A percentile compares a stretch with the other conserved stretches of the same genome.
These are phyloP conservation scores for Rhagonycha lutea DNA, from an alignment of 2,888 invertebrate species.

Conservation along the genomic window DNA sequence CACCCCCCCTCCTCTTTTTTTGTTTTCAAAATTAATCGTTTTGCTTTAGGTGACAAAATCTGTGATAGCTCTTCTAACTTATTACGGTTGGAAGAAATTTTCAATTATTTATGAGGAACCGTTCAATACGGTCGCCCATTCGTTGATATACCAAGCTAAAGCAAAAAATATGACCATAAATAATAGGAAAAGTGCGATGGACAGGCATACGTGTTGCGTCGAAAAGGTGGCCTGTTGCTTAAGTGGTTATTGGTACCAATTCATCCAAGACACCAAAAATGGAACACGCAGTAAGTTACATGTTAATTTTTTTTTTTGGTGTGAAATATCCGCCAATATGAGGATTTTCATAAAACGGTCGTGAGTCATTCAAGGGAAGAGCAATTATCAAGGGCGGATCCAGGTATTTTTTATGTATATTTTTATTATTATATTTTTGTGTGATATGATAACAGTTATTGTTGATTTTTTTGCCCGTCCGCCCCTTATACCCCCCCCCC, in stretches of 20 bases:
- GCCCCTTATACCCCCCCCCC: too few species aligned
- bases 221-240: slow-evolving; percentile 76
- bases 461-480: too few species aligned
- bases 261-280: slow-evolving; percentile 83
- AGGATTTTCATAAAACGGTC: too few species aligned
- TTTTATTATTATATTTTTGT: too few species aligned
- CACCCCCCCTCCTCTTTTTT: neutral
- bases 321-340: too few species aligned
- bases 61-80: slow-evolving; percentile 84
- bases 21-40: slow-evolving; percentile 19
- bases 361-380: too few species aligned
- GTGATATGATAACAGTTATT: too few species aligned
- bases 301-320: too few species aligned
- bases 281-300: slow-evolving; percentile 74
- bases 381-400: too few species aligned
- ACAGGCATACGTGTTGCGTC: slow-evolving; percentile 78
- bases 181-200: slow-evolving; percentile 71
- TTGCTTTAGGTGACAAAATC: slow-evolving; percentile 85
- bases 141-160: slow-evolving; percentile 76
- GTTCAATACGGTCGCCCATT: slow-evolving; percentile 82
- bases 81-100: slow-evolving; percentile 94
- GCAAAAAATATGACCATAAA: slow-evolving; percentile 83
- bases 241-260: slow-evolving; percentile 80
- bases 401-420: too few species aligned
- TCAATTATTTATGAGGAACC: slow-evolving; percentile 83